Conservation (phyloP, 2,888 invertebrate genomes). For the Operophtera brumata region DNA sequence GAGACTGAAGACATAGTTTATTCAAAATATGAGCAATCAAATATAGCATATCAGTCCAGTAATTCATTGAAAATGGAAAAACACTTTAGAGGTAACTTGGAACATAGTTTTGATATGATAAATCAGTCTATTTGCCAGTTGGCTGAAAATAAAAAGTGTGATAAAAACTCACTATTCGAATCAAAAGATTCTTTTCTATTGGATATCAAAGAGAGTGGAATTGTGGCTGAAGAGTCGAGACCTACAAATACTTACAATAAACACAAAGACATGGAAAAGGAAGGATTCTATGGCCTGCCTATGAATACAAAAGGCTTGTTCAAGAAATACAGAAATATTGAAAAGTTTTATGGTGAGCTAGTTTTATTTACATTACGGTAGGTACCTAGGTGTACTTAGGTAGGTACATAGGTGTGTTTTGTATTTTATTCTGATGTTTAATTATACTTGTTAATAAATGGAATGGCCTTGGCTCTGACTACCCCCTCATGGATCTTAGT, state of each 20-base stretch:
- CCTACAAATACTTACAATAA: neutral
- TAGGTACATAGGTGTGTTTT: too few relatives aligned
- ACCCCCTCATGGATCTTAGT: too few relatives aligned
- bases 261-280: slow-evolving; percentile 28
- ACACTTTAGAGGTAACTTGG: slow-evolving; percentile 42
- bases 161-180: slow-evolving; percentile 55
- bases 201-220: slow-evolving; percentile 59
- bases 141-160: slow-evolving; percentile 44
- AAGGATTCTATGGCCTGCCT: slow-evolving; percentile 89
- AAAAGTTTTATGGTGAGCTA: slow-evolving; percentile 88
- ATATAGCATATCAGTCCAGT: slow-evolving; percentile 32
- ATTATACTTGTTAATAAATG: too few relatives aligned
- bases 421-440: too few relatives aligned
- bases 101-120: slow-evolving; percentile 72
- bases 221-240: slow-evolving; percentile 36
- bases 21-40: slow-evolving; percentile 53
- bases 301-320: slow-evolving; percentile 85
- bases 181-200: slow-evolving; percentile 69
- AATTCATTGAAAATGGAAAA: slow-evolving; percentile 34
- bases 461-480: too few relatives aligned
- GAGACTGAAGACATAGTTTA: too few relatives aligned
- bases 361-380: neutral
- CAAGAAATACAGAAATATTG: slow-evolving; percentile 88
- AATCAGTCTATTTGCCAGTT: slow-evolving; percentile 77
- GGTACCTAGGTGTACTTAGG: neutral